Evolutionary conservation across 2,113 vertebrate species (phyloP).

Genomic region (Elachura formosa): DNA sequence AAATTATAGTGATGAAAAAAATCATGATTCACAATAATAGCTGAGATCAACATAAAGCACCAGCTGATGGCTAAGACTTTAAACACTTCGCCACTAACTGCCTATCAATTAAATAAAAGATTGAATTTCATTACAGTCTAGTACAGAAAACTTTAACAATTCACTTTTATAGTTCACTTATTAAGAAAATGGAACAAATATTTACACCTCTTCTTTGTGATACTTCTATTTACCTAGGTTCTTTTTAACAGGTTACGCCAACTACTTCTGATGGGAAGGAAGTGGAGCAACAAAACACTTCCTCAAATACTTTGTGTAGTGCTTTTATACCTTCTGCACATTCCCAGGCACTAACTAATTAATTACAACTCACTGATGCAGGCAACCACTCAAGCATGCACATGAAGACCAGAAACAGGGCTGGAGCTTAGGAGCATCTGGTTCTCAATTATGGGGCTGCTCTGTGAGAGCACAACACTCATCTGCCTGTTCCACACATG

Average conservation of each 20-base stretch:
- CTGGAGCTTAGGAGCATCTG: neutral
- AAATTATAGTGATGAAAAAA: neutral
- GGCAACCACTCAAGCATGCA: neutral
- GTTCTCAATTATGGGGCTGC: neutral
- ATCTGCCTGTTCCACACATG: neutral
- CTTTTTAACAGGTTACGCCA: neutral
- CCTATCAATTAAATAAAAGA: neutral
- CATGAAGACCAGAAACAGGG: neutral
- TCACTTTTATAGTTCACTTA: neutral
- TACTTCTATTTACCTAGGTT: neutral
- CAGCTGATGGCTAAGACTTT: neutral
- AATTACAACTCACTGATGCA: neutral
- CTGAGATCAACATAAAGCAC: neutral
- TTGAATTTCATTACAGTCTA: neutral
- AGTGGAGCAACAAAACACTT: neutral
- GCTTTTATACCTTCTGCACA: neutral
- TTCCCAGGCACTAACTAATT: neutral
- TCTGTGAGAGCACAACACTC: neutral
- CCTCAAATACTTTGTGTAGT: neutral
- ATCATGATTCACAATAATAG: neutral
- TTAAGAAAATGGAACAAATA: neutral
- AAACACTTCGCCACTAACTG: neutral
- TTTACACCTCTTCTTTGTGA: neutral
- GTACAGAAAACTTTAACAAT: neutral
- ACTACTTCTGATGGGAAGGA: neutral